Base-by-base conservation (phyloP, 92 coral and sea anemone species). In the Epizoanthus stellaris region DNA sequence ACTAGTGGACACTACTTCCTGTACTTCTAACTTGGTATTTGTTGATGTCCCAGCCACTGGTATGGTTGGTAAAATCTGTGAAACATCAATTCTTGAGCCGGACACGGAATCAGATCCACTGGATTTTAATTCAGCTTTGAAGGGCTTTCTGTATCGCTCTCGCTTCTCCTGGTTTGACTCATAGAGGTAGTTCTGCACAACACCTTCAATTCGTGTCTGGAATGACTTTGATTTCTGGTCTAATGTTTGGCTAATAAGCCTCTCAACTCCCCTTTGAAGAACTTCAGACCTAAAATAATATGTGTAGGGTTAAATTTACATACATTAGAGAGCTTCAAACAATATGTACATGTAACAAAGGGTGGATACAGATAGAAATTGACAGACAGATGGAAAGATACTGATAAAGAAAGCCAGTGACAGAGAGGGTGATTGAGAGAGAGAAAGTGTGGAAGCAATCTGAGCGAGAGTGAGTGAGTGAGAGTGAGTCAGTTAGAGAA, bases 121-220 rank as follows among this genome's bases (percentile, higher is more conserved):
- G 2, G 83, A 40, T 72, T 82, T 90, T 7, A 34, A 19, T 57
- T 90, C 91, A 13, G 54, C 25, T 69, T 72, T 87, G 67, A 72
- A 70, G 30, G 83, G 70, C 59, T 61, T 79, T 5, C 59, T 12
- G 60, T 61, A 79, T 6, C 83, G 83, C 47, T 90, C 87, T 53
- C 77, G 57, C 66, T 86, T 85, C 57, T 80, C 84, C 21, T 95
- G 91, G 13, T 91, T 86, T 14, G 93, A 90, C 63, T 82, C 90
- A 76, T 89, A 95, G 7, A 96, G 89, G 74, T 92, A 93, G 88
- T 92, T 92, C 73, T 96, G 98, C 15, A 96, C 99, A 40, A 96
- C 95, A 65, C 96, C 95, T 76, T 94, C 99, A 34, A 96, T 85
- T 56, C 98, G 90, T 20, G 89, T 91, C 71, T 94, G 98, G 79